Evolutionary conservation across 1,140 invertebrate genomes (phyloP).

Genomic region (Pectinophora gossypiella): DNA sequence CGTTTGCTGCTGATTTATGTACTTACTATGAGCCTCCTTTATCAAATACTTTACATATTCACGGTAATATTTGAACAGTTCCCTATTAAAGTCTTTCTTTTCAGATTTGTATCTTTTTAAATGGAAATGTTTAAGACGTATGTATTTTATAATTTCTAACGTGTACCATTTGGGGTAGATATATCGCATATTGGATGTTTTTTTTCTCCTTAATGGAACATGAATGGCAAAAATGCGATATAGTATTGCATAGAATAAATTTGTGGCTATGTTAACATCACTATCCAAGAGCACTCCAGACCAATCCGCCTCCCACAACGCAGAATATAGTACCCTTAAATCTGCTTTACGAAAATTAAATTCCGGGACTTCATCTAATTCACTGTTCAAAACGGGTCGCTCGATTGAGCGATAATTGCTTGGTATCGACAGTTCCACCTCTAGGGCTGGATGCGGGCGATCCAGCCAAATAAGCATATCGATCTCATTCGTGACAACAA

Average conservation of each 20-base stretch:
- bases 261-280: neutral
- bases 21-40: too few species aligned
- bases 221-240: neutral
- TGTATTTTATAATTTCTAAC: neutral
- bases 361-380: neutral
- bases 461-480: neutral
- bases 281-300: neutral
- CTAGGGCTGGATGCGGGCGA: neutral
- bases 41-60: too few species aligned
- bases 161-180: neutral
- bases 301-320: neutral
- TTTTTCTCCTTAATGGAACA: neutral
- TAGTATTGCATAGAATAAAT: neutral
- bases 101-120: neutral
- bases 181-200: neutral
- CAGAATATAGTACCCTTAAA: neutral
- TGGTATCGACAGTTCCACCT: neutral
- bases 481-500: neutral
- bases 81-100: neutral
- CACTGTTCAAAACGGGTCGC: neutral
- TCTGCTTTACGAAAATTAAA: neutral
- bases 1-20: too few species aligned
- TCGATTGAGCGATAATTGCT: neutral
- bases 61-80: slow-evolving; percentile 1
- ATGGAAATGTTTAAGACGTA: too few species aligned